phyloP scores from a whole-genome alignment of 2,797 vertebrate species.

The Halcyon smyrnensis region DNA sequence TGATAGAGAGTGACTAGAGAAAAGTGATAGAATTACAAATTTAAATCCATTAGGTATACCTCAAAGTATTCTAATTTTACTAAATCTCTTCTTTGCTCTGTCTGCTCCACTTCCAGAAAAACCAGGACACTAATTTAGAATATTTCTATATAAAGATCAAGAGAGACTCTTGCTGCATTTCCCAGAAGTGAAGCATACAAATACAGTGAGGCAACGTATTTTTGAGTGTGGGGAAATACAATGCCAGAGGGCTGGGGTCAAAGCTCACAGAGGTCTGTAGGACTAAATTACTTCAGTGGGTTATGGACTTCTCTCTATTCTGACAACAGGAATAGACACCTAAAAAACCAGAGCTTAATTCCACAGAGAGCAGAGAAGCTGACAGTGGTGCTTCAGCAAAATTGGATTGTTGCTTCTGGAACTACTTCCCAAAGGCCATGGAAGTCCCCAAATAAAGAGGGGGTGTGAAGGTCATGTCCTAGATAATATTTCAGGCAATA shows the following conservation, averaged over 20 bases:
- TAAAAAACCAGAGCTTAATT: neutral
- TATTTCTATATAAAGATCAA: constrained; percentile 16
- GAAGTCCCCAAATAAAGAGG: neutral
- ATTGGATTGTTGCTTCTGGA: constrained; percentile 6
- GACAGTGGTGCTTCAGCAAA: constrained; percentile 3
- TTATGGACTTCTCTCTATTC: neutral
- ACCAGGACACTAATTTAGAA: neutral
- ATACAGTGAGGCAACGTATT: neutral
- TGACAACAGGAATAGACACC: neutral
- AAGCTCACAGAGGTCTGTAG: constrained; percentile 16
- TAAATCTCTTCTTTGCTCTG: neutral
- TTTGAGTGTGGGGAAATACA: neutral
- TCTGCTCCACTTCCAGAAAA: constrained; percentile 29
- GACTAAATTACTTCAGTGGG: constrained; percentile 17
- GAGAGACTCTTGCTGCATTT: constrained; percentile 1
- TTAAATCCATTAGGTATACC: neutral
- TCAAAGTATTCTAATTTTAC: neutral
- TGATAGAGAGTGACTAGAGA: neutral
- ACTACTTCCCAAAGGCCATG: neutral
- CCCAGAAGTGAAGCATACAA: constrained; percentile 17
- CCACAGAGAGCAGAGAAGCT: neutral
- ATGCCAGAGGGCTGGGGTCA: neutral
- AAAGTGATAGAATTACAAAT: neutral
- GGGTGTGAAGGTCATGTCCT: neutral
- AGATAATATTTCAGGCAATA: neutral